phyloP scores from a whole-genome alignment of 2,888 invertebrate genomes.

The Drosophila paranaensis region DNA sequence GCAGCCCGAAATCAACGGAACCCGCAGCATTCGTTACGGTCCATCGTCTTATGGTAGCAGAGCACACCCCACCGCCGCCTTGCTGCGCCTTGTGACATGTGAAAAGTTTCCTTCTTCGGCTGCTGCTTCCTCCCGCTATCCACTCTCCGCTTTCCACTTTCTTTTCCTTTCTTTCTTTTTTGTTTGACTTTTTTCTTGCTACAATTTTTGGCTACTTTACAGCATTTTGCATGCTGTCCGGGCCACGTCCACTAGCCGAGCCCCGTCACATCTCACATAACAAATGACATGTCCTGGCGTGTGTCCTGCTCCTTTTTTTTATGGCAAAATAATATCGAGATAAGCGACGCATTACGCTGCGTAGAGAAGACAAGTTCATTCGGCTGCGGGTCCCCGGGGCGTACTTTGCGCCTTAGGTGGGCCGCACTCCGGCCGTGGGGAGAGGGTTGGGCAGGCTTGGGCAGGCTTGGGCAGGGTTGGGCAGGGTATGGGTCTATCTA shows the following conservation, averaged over 20 bases:
- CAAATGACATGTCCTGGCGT: conserved; percentile 66
- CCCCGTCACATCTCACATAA: conserved; percentile 56
- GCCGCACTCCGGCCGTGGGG: conserved; percentile 3
- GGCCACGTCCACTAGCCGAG: conserved; percentile 8
- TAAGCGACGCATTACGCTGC: conserved; percentile 68
- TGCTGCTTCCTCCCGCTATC: conserved; percentile 18
- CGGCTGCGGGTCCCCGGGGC: conserved; percentile 70
- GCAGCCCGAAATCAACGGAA: conserved; percentile 74
- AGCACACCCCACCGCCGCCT: neutral
- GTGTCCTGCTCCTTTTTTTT: conserved; percentile 53
- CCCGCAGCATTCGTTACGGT: conserved; percentile 81
- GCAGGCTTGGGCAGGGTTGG: too few species aligned
- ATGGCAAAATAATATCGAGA: conserved; percentile 77
- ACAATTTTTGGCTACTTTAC: conserved; percentile 66
- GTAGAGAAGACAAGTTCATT: conserved; percentile 28
- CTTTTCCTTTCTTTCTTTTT: conserved; percentile 38
- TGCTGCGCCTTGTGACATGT: conserved; percentile 56
- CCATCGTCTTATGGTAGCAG: conserved; percentile 42
- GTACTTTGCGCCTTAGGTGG: conserved; percentile 48
- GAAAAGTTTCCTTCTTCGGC: conserved; percentile 62
- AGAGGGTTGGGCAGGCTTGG: neutral
- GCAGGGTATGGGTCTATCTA: neutral
- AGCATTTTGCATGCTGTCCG: conserved; percentile 58
- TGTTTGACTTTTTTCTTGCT: conserved; percentile 49
- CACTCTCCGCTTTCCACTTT: conserved; percentile 12